Evolutionary conservation across 2,113 vertebrate genomes (phyloP), one percentile per base, ranked within the genome.

Genomic region (Electrona antarctica): DNA sequence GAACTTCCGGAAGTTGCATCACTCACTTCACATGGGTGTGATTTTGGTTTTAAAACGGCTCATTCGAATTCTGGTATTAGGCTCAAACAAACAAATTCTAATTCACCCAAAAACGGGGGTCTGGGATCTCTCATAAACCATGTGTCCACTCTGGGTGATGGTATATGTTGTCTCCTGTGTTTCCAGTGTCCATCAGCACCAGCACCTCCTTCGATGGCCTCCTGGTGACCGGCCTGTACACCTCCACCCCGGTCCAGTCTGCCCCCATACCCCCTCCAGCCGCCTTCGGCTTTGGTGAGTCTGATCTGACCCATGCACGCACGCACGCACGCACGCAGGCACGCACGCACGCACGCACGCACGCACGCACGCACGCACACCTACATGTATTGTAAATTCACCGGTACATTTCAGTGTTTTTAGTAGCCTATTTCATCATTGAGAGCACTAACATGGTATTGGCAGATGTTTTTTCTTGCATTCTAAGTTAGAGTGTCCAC

Each of bases 201-300:
- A 99, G 96, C 78, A 96, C 96, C 51, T 95, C 95, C 80, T 99
- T 99, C 79, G 97, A 99, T 57, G 98, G 98, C 64, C 92, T 99
- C 54, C 87, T 99, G 86, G 95, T 99, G 72, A 99, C 98, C 2
- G 98, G 98, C 57, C 96, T 99, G 11, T 99, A 99, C 87, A 99
- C 98, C 7, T 98, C 97, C 61, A 98, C 97, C 14, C 96, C 96
- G 14, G 93, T 95, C 73, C 97, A 97, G 84, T 91, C 96, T 46
- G 95, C 96, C 71, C 96, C 96, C 81, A 96, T 96, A 4, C 94
- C 94, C n/a, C 95, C 96, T 45, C 93, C 97, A 65, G 95, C 90
- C 61, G 95, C 97, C 59, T 97, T 98, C 83, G 96, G 96, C 78
- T 98, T 99, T 80, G 97, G 98, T 99, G 91, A 98, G 96, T 94